phyloP scores from a whole-genome alignment of 1,140 invertebrate species.

The Zelostemma sp. region DNA sequence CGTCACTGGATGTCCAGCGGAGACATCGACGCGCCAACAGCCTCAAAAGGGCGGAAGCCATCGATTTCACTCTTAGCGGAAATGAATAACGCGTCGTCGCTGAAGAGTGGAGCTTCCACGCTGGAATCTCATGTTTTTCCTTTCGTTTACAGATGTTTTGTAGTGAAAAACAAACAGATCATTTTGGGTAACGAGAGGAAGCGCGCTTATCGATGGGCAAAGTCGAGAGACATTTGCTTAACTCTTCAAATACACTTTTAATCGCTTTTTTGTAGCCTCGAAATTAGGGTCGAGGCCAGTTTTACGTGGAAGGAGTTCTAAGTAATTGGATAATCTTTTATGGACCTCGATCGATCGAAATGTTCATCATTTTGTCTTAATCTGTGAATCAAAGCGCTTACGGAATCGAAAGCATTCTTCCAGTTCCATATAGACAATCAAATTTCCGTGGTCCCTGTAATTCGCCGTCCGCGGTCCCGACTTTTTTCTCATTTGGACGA shows the following conservation, averaged over 20 bases:
- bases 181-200: slow-evolving; percentile 1
- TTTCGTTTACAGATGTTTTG: not conserved
- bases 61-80: slow-evolving; percentile 1
- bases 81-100: not conserved
- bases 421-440: not conserved
- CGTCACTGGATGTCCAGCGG: not conserved
- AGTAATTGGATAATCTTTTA: slow-evolving; percentile 48
- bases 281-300: slow-evolving; percentile 26
- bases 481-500: slow-evolving; percentile 10
- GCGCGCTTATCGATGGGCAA: not conserved
- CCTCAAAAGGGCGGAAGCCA: slow-evolving; percentile 6
- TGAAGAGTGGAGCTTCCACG: too few species aligned
- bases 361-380: slow-evolving; percentile 3
- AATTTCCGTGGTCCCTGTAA: slow-evolving; percentile 38
- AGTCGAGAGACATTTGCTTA: slow-evolving; percentile 36
- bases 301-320: slow-evolving; percentile 10
- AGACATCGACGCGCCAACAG: slow-evolving; percentile 19
- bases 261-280: slow-evolving; percentile 34
- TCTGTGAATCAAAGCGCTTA: not conserved
- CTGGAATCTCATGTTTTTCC: not conserved
- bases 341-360: slow-evolving; percentile 31
- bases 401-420: not conserved
- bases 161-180: not conserved
- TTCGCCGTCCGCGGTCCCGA: slow-evolving; percentile 23
- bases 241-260: too few species aligned